Evolutionary conservation across 2,113 vertebrate species (phyloP), one percentile per base, ranked within the genome.

Genomic region (Diphyllodes magnificus): DNA sequence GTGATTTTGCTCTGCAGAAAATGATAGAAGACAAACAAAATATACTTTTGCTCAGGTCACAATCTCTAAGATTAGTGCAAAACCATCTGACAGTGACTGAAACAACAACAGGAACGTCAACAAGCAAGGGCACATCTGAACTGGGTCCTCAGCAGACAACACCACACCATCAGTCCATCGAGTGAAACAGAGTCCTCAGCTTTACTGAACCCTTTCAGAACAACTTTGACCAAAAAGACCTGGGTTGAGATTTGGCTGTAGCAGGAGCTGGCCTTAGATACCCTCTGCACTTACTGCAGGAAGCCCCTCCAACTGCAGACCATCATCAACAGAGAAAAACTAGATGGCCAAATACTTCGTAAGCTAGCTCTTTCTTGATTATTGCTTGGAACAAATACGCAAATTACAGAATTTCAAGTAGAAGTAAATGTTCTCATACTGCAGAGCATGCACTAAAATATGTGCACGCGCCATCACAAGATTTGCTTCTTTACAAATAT

Each of bases 401-500:
- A 96, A 91, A 96, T 90, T 75, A 25, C 80, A 75, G 91, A 70
- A 94, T 96, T 91, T 69, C 7, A 6, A 94, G 80, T 63, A 90
- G 94, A 90, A 95, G 86, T 94, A 14, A 94, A 96, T 92, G 95
- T 94, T 96, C 96, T 91, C 64, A 56, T 84, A 39, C 51, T 95
- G 92, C 95, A 97, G 86, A 95, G 80, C 82, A 66, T 0, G 73
- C 94, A 90, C 80, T 95, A 94, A 97, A 95, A 93, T 90, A 92
- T 70, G 68, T 93, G 86, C 92, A 92, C 28, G 88, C 76, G 11
- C 95, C 92, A 90, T 95, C 95, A 94, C 92, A 90, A 97, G 96
- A 97, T 94, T 78, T 84, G 80, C 94, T 70, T 71, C 92, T 71
- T 92, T 68, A 94, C 86, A 93, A 93, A 93, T 95, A 97, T 95